phyloP scores from a whole-genome alignment of 1,140 invertebrate genomes.

The Drosophila arizonae region DNA sequence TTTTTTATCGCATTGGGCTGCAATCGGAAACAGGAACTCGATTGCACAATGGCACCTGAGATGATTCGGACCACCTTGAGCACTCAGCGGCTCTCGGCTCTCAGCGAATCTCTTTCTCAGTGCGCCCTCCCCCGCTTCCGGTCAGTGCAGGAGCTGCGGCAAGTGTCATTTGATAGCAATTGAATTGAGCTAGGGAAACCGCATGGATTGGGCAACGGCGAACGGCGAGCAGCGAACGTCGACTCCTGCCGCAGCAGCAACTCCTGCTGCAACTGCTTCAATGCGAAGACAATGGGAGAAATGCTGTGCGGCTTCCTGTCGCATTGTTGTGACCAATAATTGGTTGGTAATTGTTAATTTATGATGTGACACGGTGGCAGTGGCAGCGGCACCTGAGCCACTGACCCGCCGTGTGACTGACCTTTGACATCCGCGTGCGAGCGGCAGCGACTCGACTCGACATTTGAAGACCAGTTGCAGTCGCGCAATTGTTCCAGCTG shows the following conservation, averaged over 20 bases:
- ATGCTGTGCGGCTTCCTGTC: constrained; percentile 26
- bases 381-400: constrained; percentile 51
- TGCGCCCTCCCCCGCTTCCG: background rate
- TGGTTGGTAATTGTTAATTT: constrained; percentile 75
- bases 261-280: background rate
- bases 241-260: background rate
- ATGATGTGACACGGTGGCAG: constrained; percentile 29
- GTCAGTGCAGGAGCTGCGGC: constrained; percentile 1
- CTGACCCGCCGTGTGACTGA: constrained; percentile 28
- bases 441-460: background rate
- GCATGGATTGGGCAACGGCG: background rate
- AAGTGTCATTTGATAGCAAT: constrained; percentile 5
- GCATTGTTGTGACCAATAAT: constrained; percentile 53
- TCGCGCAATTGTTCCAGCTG: constrained; percentile 68
- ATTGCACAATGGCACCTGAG: constrained; percentile 1
- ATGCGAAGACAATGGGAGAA: background rate
- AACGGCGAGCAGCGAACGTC: background rate
- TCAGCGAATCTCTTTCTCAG: background rate
- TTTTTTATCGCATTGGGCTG: background rate
- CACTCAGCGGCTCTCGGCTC: background rate
- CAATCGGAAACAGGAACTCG: constrained; percentile 29
- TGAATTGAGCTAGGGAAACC: constrained; percentile 7
- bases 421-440: constrained; percentile 24
- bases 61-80: constrained; percentile 17
- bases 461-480: constrained; percentile 74